Conservation (phyloP, 2,797 vertebrate species). For the Sciurus vulgaris region DNA sequence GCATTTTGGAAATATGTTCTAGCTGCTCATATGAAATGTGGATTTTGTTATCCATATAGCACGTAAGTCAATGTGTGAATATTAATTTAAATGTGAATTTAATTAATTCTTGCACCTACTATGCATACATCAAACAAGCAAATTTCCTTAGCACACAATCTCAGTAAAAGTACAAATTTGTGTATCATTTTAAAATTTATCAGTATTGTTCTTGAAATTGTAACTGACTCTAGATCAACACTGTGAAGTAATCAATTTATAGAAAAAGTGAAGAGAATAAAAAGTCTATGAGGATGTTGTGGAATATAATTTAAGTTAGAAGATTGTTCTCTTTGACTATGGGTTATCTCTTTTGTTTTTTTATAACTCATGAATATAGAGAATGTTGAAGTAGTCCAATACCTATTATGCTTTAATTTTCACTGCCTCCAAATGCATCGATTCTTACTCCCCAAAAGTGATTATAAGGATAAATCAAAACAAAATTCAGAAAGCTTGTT, state of each 20-base stretch:
- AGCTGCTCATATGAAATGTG: neutral
- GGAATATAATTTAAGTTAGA: neutral
- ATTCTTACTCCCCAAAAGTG: neutral
- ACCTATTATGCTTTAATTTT: conserved; percentile 18
- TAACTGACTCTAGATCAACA: neutral
- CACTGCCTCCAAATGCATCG: neutral
- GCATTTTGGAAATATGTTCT: neutral
- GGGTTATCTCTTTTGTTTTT: neutral
- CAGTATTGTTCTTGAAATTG: neutral
- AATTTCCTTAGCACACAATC: neutral
- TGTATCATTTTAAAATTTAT: neutral
- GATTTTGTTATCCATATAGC: neutral
- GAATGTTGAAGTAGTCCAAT: neutral
- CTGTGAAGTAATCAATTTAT: neutral
- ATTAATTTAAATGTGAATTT: neutral
- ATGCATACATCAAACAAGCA: neutral
- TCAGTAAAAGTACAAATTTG: neutral
- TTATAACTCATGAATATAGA: conserved; percentile 5
- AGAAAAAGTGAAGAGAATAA: neutral
- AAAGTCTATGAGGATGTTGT: neutral
- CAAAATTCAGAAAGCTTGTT: neutral
- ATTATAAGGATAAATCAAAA: conserved; percentile 7
- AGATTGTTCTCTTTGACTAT: conserved; percentile 14
- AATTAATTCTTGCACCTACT: neutral
- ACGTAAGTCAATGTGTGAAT: neutral